Percentiles rank a stretch among this genome's conserved stretches.
phyloP scores from a whole-genome alignment of 1,140 invertebrate genomes.

The Eulimnadia texana region DNA sequence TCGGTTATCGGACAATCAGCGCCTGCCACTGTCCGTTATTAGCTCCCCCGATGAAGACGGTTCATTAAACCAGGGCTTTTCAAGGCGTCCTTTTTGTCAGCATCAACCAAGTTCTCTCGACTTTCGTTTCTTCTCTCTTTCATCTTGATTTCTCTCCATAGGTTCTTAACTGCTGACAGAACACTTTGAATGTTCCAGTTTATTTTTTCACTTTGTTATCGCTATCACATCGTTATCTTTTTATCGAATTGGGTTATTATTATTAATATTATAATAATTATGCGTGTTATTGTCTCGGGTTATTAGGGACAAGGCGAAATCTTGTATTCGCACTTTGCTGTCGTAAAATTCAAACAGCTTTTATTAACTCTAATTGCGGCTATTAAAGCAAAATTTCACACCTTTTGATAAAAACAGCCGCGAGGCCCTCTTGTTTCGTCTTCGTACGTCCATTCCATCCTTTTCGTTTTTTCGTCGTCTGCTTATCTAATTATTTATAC shows the following conservation, averaged over 20 bases:
- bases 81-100: neutral
- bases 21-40: neutral
- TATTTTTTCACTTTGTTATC: too few species aligned
- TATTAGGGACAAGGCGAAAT: too few species aligned
- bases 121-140: neutral
- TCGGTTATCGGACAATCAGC: neutral
- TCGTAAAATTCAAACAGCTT: neutral
- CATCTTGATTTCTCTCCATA: too few species aligned
- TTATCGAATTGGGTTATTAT: too few species aligned
- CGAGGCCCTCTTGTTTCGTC: neutral
- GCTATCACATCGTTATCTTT: too few species aligned
- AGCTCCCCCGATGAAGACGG: neutral
- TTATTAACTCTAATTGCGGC: neutral
- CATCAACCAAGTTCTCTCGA: neutral
- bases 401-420: neutral
- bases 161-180: too few species aligned
- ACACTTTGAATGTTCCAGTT: too few species aligned
- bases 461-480: too few species aligned
- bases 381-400: neutral
- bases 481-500: neutral
- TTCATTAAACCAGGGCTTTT: neutral
- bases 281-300: too few species aligned
- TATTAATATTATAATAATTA: too few species aligned
- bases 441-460: neutral
- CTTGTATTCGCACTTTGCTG: neutral